Base-by-base conservation (phyloP, 1,140 invertebrate species). In the Drosophila rhopaloa region DNA sequence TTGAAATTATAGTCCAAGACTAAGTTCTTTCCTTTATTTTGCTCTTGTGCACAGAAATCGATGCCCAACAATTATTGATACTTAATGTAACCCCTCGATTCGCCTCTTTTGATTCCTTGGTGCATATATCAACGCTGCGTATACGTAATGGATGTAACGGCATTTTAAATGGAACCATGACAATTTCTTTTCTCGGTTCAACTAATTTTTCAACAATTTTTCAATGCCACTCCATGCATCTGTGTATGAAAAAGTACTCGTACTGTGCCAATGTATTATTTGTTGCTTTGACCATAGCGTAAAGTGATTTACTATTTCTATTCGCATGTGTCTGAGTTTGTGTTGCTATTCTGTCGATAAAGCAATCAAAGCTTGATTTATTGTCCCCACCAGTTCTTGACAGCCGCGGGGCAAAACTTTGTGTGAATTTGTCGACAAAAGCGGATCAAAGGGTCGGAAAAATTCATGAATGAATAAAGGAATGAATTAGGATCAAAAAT, bases 61-160 rank as follows among this genome's bases (percentile, higher is more conserved):
- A 79, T 79, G 75, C 47, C 63, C 63, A 82, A 63, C 80, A 83
- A 76, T 83, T 83, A 79, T 72, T 83, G 53, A 79, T 76, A 79
- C 79, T 83, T 83, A 80, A 71, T 79, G 58, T 79, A 11, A 50
- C 4, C 29, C 32, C 35, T 11, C 4, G 44, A 1, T 16, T 27
- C 13, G 19, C 13, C n/a, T 13, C 27, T 29, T 83, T 83, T 79
- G 65, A 63, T 79, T 61, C 70, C 35, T 29, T 14, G 19, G 10
- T 9, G n/a, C 48, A 43, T 43, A 29, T 67, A 58, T 63, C 57
- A 50, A 65, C 57, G 44, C 44, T 65, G 80, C 80, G 80, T 79
- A 83, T 83, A 76, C 80, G 76, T 76, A 74, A 75, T 75, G 53
- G 53, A 63, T 74, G 59, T 43, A 55, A 56, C 53, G 43, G 50